Percentiles rank a stretch among this genome's conserved stretches.
Evolutionary conservation across 2,888 invertebrate genomes (phyloP).

Genomic region (Dicycla oo): DNA sequence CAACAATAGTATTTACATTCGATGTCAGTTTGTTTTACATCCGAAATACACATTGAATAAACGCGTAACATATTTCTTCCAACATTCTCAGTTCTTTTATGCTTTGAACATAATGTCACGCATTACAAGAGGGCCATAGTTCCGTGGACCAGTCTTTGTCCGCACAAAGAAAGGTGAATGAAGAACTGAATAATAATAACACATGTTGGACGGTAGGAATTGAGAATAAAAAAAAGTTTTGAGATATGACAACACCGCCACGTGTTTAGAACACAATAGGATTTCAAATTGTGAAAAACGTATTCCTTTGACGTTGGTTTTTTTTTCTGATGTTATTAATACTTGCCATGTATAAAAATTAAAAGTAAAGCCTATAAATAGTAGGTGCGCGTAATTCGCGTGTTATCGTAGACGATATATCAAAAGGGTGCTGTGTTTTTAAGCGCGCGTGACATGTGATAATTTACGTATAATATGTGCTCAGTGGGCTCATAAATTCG

Average conservation of each 20-base stretch:
- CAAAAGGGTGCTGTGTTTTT: constrained; percentile 74
- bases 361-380: constrained; percentile 58
- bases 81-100: constrained; percentile 84
- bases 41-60: constrained; percentile 88
- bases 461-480: constrained; percentile 83
- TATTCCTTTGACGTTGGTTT: constrained; percentile 71
- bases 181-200: constrained; percentile 86
- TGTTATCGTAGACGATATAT: constrained; percentile 67
- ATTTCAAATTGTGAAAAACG: constrained; percentile 73
- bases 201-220: constrained; percentile 84
- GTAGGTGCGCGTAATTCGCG: constrained; percentile 58
- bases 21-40: constrained; percentile 90
- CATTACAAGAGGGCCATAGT: constrained; percentile 85
- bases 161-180: constrained; percentile 87
- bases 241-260: constrained; percentile 86
- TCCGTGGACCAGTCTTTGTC: constrained; percentile 84
- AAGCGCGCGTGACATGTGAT: constrained; percentile 76
- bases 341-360: constrained; percentile 37
- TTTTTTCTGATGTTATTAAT: constrained; percentile 64
- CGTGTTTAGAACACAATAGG: constrained; percentile 84
- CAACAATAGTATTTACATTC: constrained; percentile 90
- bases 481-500: constrained; percentile 86
- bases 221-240: constrained; percentile 77
- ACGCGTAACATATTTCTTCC: constrained; percentile 86
- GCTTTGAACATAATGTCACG: constrained; percentile 85